Evolutionary conservation across 2,113 vertebrate species (phyloP), one percentile per base, ranked within the genome.

Genomic region (Herpailurus yagouaroundi): DNA sequence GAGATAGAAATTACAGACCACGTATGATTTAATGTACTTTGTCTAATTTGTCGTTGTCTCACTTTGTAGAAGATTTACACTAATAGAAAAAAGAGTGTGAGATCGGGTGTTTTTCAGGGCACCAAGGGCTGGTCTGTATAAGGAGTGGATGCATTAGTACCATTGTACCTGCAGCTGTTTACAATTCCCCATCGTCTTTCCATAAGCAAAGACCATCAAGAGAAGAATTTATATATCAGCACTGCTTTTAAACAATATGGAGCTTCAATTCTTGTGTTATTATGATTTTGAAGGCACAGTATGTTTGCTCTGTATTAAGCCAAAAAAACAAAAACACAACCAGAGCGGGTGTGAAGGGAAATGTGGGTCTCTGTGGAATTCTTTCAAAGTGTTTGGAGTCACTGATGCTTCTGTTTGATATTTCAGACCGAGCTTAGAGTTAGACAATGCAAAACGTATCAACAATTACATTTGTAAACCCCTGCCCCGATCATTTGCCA

Each of bases 261-360:
- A 12, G 18, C 83, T 92, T 73, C 64, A 2, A 0, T 95, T 89
- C 81, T 91, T 85, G 80, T 80, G 50, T 96, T 33, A 55, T 83
- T 87, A 57, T 41, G 74, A 69, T 86, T 89, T 77, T 71, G 91
- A 93, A 97, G 95, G 96, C 93, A n/a, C 93, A 89, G 66, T 79
- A 69, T 88, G 86, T 95, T 96, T 96, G 82, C 55, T 96, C 77
- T 80, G 29, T 74, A 50, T 96, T 85, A 95, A 95, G 93, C 77
- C 91, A 85, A 48, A 96, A 96, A 96, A 60, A 36, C 55, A 96
- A 91, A 97, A 96, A 90, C 84, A 94, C 25, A 80, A 73, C 84
- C 95, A 31, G 80, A 83, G 83, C 1, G 41, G n/a, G 92, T 89
- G 86, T 89, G 76, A 96, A 96, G 88, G 69, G 13, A 94, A 97